Percentiles rank a stretch among this genome's conserved stretches.
phyloP scores from a whole-genome alignment of 2,888 invertebrate species.

The Norana najaformis region DNA sequence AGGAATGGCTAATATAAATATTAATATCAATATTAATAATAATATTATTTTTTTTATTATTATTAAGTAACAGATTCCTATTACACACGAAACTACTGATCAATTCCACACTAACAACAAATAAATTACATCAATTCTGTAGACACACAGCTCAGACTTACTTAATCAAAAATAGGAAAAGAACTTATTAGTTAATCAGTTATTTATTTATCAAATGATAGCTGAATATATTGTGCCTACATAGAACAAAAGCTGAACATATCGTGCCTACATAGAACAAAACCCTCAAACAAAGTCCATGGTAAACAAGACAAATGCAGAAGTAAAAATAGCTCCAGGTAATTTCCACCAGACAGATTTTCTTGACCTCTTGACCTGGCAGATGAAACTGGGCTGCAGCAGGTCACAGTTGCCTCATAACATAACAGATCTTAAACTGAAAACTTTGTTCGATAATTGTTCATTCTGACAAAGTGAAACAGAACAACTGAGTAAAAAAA shows the following conservation, averaged over 20 bases:
- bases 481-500: no score
- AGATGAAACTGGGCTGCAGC: not conserved
- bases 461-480: no score
- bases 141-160: no score
- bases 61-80: not conserved
- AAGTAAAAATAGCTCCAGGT: not conserved
- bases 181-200: no score
- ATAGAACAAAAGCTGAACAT: constrained; percentile 2
- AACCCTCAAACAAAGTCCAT: not conserved
- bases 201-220: not conserved
- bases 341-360: not conserved
- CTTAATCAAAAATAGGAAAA: no score
- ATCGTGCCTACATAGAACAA: not conserved
- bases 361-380: not conserved
- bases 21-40: no score
- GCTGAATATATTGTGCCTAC: not conserved
- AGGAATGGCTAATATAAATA: no score
- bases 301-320: not conserved
- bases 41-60: no score
- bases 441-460: no score
- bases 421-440: not conserved
- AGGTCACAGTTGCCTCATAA: not conserved
- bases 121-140: no score
- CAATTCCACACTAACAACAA: not conserved
- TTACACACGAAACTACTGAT: no score